Percentiles rank a stretch among this genome's conserved stretches.
Evolutionary conservation across 1,140 invertebrate genomes (phyloP).

Genomic region (Asbolus verrucosus): DNA sequence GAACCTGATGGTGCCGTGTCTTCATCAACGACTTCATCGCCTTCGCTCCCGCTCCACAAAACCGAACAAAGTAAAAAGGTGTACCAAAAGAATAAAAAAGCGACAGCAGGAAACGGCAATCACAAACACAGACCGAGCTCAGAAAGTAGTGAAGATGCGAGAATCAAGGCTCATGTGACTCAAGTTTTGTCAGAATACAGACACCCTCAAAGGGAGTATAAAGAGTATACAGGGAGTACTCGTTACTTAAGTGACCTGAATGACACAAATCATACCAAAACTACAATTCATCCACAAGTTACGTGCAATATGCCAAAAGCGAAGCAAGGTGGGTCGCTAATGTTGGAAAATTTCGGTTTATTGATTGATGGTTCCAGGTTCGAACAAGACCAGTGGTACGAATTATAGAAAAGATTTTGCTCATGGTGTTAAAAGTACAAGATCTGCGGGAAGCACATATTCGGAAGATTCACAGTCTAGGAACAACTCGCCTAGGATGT

Average conservation of each 20-base stretch:
- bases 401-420: slow-evolving; percentile 62
- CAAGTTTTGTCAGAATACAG: slow-evolving; percentile 62
- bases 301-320: slow-evolving; percentile 63
- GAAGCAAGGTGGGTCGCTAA: slow-evolving; percentile 46
- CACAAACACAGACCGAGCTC: slow-evolving; percentile 44
- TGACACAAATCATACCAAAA: slow-evolving; percentile 47
- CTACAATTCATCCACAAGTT: slow-evolving; percentile 62
- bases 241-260: slow-evolving; percentile 38
- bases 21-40: slow-evolving; percentile 54
- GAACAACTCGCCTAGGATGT: slow-evolving; percentile 53
- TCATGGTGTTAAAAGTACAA: slow-evolving; percentile 54
- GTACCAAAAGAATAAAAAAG: slow-evolving; percentile 49
- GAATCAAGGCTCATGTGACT: slow-evolving; percentile 55
- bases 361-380: slow-evolving; percentile 49
- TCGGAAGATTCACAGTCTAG: slow-evolving; percentile 58
- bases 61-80: slow-evolving; percentile 27
- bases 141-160: slow-evolving; percentile 51
- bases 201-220: slow-evolving; percentile 62
- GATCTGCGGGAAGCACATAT: slow-evolving; percentile 52
- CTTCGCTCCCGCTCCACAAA: slow-evolving; percentile 46
- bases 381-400: slow-evolving; percentile 46
- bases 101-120: background rate
- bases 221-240: slow-evolving; percentile 54
- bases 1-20: slow-evolving; percentile 76
- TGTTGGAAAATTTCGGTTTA: slow-evolving; percentile 15